A percentile compares a stretch with the other conserved stretches of the same genome.
Evolutionary conservation across 2,113 vertebrate genomes (phyloP).

Genomic region (Bubo blakistoni): DNA sequence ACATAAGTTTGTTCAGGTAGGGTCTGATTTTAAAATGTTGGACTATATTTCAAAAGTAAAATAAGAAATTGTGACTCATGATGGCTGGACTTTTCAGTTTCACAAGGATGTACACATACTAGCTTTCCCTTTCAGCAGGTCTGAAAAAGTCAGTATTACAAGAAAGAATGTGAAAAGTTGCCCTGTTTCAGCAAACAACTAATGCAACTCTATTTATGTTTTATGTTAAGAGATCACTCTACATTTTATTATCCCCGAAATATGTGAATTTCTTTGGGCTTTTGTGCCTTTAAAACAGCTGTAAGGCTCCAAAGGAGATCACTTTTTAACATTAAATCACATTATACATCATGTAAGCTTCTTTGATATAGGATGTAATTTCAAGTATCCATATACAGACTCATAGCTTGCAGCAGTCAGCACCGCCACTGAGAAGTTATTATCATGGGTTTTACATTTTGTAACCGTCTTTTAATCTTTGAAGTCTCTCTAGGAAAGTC

Average conservation of each 20-base stretch:
- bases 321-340: conserved; percentile 8
- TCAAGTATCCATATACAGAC: background rate
- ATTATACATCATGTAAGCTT: background rate
- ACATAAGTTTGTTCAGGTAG: background rate
- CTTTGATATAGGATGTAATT: conserved; percentile 43
- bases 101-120: background rate
- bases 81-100: background rate
- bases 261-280: background rate
- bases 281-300: background rate
- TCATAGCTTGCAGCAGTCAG: background rate
- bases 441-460: background rate
- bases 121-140: background rate
- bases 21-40: background rate
- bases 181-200: background rate
- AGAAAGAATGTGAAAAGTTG: background rate
- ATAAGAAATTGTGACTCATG: background rate
- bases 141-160: background rate
- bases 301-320: background rate
- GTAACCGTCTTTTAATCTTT: conserved; percentile 27
- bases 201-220: background rate
- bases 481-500: background rate
- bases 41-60: background rate
- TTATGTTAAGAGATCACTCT: background rate
- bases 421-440: conserved; percentile 5
- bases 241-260: background rate